Evolutionary conservation across 2,888 invertebrate species (phyloP).

Genomic region (Dynastes maya): DNA sequence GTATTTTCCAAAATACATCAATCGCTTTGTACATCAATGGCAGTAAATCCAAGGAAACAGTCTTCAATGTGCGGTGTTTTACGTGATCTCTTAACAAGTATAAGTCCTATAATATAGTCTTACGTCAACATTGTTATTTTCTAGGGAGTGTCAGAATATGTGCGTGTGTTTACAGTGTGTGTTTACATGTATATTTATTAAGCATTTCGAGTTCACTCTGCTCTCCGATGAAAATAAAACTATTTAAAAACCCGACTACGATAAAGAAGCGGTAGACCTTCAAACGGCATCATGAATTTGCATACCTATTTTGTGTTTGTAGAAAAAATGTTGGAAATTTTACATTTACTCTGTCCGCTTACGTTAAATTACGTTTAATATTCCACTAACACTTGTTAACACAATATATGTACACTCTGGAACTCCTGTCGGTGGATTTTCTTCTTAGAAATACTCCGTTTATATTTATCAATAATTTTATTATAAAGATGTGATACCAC

Average conservation of each 20-base stretch:
- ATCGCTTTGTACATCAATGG: not conserved
- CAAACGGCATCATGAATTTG: constrained; percentile 37
- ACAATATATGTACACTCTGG: not conserved
- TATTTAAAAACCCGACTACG: constrained; percentile 13
- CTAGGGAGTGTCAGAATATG: constrained; percentile 40
- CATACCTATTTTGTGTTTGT: constrained; percentile 18
- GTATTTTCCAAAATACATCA: not conserved
- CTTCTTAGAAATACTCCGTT: not conserved
- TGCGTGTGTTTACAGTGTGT: constrained; percentile 27
- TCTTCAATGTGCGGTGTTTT: constrained; percentile 19
- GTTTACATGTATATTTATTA: constrained; percentile 28
- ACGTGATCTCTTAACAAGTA: constrained; percentile 22
- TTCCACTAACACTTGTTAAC: not conserved
- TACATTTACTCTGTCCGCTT: not conserved
- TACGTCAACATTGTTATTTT: constrained; percentile 42
- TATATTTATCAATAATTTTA: not conserved
- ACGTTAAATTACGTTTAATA: not conserved
- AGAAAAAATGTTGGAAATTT: constrained; percentile 22
- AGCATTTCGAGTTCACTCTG: constrained; percentile 36
- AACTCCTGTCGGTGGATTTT: not conserved
- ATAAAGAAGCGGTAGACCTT: constrained; percentile 45
- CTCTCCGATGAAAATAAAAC: constrained; percentile 23
- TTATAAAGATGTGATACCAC: not conserved
- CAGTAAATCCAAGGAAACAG: not conserved
- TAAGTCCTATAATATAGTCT: constrained; percentile 20